Conservation (phyloP, 2,888 invertebrate species). For the Acanthacorydalis orientalis region DNA sequence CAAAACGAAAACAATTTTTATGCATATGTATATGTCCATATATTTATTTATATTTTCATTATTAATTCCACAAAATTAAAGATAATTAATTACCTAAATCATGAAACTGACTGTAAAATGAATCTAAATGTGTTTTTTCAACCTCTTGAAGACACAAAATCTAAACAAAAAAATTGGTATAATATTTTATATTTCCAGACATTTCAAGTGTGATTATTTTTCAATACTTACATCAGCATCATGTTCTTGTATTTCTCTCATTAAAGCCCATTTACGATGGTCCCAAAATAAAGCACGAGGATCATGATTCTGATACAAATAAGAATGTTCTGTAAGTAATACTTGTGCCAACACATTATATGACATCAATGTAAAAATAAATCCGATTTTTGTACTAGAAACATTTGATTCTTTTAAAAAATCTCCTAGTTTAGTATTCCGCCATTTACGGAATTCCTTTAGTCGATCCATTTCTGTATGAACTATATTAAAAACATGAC, state of each 20-base stretch:
- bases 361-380: conserved; percentile 52
- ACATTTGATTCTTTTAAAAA: not conserved
- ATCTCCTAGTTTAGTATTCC: not conserved
- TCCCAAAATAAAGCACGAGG: conserved; percentile 49
- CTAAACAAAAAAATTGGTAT: conserved; percentile 30
- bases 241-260: conserved; percentile 36
- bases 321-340: conserved; percentile 51
- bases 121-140: conserved; percentile 51
- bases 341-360: conserved; percentile 84
- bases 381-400: conserved; percentile 21
- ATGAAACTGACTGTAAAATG: conserved; percentile 38
- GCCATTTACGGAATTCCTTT: conserved; percentile 3
- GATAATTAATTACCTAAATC: conserved; percentile 14
- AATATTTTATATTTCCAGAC: conserved; percentile 4
- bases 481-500: conserved; percentile 1
- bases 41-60: too few species aligned
- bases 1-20: too few species aligned
- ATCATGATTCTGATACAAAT: conserved; percentile 51
- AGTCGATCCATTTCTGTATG: conserved; percentile 1
- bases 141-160: conserved; percentile 85
- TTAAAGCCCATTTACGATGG: conserved; percentile 37
- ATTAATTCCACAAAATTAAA: too few species aligned
- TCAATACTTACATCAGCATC: conserved; percentile 38
- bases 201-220: not conserved
- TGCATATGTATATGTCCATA: too few species aligned